Base-by-base conservation (phyloP, 2,113 vertebrate species). In the Amphilophus citrinellus region DNA sequence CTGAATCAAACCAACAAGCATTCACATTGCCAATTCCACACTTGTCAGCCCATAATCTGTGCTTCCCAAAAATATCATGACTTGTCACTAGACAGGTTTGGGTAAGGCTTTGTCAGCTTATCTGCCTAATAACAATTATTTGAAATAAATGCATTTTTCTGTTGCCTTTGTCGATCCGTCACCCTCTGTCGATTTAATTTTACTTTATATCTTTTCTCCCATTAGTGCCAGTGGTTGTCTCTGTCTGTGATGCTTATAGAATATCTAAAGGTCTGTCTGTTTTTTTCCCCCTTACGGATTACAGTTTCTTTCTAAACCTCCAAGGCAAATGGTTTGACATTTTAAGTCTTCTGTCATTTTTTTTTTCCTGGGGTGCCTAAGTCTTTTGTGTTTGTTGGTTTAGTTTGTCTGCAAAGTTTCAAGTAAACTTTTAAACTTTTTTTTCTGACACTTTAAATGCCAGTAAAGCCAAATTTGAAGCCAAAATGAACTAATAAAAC, bases 81-180 rank as follows among this genome's bases (percentile, higher is more conserved):
- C 47, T 86, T 89, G 79, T 83, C 81, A 82, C 32, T 68, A 30
- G 42, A 82, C 10, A 5, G 59, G 81, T 42, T 66, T 35, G 81
- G 63, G 59, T 59, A 85, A 22, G 63, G 91, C 93, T 93, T 91
- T 93, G 90, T 93, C 88, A 92, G 57, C 84, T 90, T 89, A 92
- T 88, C 87, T 84, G 57, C 73, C 82, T 88, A 89, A 92, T 92
- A 91, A 90, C 86, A 87, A 92, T 89, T 86, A 92, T 85, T 85
- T 88, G 44, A 87, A 92, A 89, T 84, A 77, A 81, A 92, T 84
- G 60, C 59, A 81, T 87, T 84, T 88, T 80, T 59, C 57, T 14
- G 10, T 65, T 58, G 68, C 80, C 63, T 86, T 93, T 91, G 88
- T 92, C 63, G 5, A 44, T 80, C 73, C 13, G 66, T 92, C 89